Evolutionary conservation across 1,140 invertebrate genomes (phyloP).

Genomic region (Bombus balteatus): DNA sequence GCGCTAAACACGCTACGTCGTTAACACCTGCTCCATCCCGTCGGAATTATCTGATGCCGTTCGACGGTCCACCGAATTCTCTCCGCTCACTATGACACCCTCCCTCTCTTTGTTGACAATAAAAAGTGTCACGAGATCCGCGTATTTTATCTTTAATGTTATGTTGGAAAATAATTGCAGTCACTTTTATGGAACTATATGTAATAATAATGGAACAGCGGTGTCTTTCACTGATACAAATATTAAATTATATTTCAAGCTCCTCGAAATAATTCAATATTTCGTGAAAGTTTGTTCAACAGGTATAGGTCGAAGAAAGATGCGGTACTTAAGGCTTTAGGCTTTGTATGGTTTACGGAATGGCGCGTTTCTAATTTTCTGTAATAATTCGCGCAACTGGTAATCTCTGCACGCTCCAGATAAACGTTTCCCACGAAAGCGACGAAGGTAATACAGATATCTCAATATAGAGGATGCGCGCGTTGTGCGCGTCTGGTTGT

Average conservation of each 20-base stretch:
- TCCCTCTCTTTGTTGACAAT: neutral
- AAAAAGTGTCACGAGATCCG: neutral
- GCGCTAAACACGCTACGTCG: slow-evolving; percentile 69
- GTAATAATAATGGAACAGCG: neutral
- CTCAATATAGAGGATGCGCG: slow-evolving; percentile 26
- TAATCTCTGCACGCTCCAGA: slow-evolving; percentile 23
- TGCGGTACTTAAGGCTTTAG: neutral
- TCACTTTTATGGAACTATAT: neutral
- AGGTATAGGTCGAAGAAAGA: neutral
- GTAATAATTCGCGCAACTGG: slow-evolving; percentile 27
- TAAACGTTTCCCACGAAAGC: slow-evolving; percentile 39
- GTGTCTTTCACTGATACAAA: neutral
- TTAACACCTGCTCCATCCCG: slow-evolving; percentile 79
- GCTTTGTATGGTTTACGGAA: neutral
- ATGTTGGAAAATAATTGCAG: neutral
- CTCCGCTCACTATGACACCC: neutral
- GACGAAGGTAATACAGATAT: slow-evolving; percentile 45
- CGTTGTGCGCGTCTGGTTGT: neutral
- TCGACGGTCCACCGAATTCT: slow-evolving; percentile 48
- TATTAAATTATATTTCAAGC: neutral
- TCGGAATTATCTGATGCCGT: slow-evolving; percentile 64
- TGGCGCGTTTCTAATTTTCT: slow-evolving; percentile 25
- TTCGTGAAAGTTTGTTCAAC: no score
- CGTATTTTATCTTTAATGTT: neutral
- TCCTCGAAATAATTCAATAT: neutral